Evolutionary conservation across 2,113 vertebrate genomes (phyloP), one percentile per base, ranked within the genome.

Genomic region (Dipodomys ordii): DNA sequence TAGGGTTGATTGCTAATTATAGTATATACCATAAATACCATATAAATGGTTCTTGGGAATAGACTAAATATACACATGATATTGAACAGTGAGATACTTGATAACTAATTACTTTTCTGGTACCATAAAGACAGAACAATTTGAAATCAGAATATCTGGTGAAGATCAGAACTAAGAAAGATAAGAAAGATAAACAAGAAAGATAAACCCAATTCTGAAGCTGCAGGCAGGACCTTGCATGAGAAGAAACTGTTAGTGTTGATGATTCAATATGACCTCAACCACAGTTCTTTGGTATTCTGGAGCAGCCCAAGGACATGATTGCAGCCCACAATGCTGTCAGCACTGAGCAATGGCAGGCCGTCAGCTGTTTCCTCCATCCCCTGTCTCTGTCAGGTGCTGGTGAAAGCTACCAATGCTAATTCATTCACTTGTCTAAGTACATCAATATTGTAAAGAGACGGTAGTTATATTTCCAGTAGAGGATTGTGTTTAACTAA

Each of bases 321-420:
- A 32, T n/a, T 69, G 83, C 16, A 79, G 44, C n/a, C 91, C 79
- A 30, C 4, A 68, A 12, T 0, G 32, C 53, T 20, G 72, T 25
- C 81, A 15, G 25, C n/a, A 25, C 57, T 6, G 15, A 78, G 60
- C 46, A 35, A 79, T 79, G 82, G 73, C 6, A 20, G 79, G 87
- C 60, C 27, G 18, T 82, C 96, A 57, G 22, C 65, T 72, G 19
- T 88, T 69, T 91, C 69, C 83, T 88, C 94, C 76, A 93, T 73
- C 67, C 88, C 28, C 79, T 78, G 73, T 49, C 91, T 88, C 35
- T 83, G 92, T 3, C 4, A 39, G 35, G 35, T 39, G 35, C 35
- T 39, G 35, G 35, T 39, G 35, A 79, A 10, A 0, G 0, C 93
- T 96, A 68, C 96, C 18, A 27, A 65, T 27, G 32, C 92, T 62